Evolutionary conservation across 2,797 vertebrate genomes (phyloP), one percentile per base, ranked within the genome.

Genomic region (Tokudaia tokunoshimensis): DNA sequence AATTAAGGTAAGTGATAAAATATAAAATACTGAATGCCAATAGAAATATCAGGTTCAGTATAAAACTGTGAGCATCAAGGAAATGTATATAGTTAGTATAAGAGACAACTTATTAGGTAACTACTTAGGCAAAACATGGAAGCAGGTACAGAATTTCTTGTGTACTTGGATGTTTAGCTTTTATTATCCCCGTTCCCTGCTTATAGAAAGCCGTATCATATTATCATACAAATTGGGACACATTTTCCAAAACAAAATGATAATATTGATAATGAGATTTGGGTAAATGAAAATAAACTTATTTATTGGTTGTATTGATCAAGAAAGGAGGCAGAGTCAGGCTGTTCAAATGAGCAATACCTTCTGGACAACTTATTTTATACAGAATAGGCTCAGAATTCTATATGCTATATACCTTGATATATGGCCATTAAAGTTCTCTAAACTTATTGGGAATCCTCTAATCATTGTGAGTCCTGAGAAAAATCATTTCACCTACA

Each of bases 401-500:
- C 31, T 87, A 17, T 17, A 89, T 72, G 26, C 14, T 59, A 70
- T 41, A 86, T 82, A 57, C 13, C 17, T 75, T 87, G 50, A 83
- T 41, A 94, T 67, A 92, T 95, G 57, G 44, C 44, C 63, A 74
- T 75, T 70, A 85, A 89, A 92, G 1, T 24, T 63, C 55, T 94
- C 41, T 87, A 67, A 37, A 52, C 12, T 74, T 83, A 76, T 78
- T 34, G 6, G 29, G 41, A 93, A 84, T n/a, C 34, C 12, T 86
- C 55, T 75, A 92, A 94, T 88, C 29, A 15, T 26, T 83, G 70
- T 61, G 70, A 94, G 15, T 26, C 5, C 55, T 70, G 22, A n/a
- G 41, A 6, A 94, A 94, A 86, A 86, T 76, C 22, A 7, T 89
- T 89, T 93, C 50, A 91, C 24, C 47, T 93, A 50, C 26, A 59